A percentile compares a stretch with the other conserved stretches of the same genome.
Evolutionary conservation across 37 sponge, comb jelly and placozoan genomes (phyloP).

Genomic region (Lycopodina hypogea): DNA sequence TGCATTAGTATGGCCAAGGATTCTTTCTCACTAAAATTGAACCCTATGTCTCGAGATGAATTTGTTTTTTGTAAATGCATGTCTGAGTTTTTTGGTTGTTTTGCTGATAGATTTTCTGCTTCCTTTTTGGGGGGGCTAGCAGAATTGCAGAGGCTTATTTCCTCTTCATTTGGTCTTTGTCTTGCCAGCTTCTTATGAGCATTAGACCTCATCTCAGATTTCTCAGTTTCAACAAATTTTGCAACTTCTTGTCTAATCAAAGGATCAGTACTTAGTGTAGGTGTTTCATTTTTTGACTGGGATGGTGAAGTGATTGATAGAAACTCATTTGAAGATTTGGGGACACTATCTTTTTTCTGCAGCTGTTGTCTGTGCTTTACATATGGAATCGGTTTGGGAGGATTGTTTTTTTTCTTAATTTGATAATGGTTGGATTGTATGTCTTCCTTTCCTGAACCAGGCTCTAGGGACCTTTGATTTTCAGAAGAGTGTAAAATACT

Average conservation of each 20-base stretch:
- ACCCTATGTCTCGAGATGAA: no score
- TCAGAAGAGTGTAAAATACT: not conserved
- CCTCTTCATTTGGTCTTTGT: constrained; percentile 4
- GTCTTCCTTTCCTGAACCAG: not conserved
- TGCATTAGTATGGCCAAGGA: constrained; percentile 37
- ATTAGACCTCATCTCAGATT: no score
- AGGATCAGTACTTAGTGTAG: no score
- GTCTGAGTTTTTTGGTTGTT: no score
- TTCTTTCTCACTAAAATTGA: not conserved
- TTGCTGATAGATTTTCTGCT: no score
- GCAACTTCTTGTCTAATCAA: no score
- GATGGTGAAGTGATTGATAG: no score
- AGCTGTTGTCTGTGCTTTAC: not conserved
- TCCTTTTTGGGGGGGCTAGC: no score
- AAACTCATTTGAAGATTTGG: not conserved
- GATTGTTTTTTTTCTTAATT: not conserved
- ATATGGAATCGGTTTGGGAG: constrained; percentile 14
- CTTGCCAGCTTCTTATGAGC: constrained; percentile 1
- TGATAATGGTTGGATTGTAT: not conserved
- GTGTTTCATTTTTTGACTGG: no score
- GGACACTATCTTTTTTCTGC: not conserved
- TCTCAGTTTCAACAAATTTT: no score
- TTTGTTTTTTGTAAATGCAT: no score
- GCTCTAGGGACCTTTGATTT: not conserved
- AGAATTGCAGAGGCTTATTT: no score